phyloP scores from a whole-genome alignment of 2,888 invertebrate species.

The Cantharis rufa region DNA sequence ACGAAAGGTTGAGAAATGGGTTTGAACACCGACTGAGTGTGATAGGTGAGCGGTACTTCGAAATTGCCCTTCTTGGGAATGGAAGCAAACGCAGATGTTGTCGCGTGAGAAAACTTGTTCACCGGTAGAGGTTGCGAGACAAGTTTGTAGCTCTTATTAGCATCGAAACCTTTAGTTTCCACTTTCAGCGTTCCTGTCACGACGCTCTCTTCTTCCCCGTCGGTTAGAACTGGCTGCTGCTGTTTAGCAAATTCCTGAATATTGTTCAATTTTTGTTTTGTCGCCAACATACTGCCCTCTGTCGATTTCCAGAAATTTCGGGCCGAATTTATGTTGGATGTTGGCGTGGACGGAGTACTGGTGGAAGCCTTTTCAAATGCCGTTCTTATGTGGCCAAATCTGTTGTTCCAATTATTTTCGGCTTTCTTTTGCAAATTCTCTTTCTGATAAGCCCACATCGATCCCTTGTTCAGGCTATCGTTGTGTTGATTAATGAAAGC shows the following conservation, averaged over 20 bases:
- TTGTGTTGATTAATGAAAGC: slow-evolving; percentile 80
- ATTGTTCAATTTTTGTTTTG: slow-evolving; percentile 37
- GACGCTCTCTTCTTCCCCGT: slow-evolving; percentile 52
- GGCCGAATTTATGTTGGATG: slow-evolving; percentile 59
- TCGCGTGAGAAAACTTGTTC: slow-evolving; percentile 77
- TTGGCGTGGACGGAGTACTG: slow-evolving; percentile 40
- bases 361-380: slow-evolving; percentile 71
- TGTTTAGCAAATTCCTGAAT: slow-evolving; percentile 40
- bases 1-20: slow-evolving; percentile 24
- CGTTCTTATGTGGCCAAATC: slow-evolving; percentile 83
- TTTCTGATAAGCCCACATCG: slow-evolving; percentile 24
- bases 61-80: slow-evolving; percentile 54
- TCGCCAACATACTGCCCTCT: slow-evolving; percentile 57
- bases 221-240: slow-evolving; percentile 57
- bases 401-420: slow-evolving; percentile 72
- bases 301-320: slow-evolving; percentile 66
- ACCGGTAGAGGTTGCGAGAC: slow-evolving; percentile 64
- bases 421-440: slow-evolving; percentile 3
- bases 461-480: slow-evolving; percentile 51
- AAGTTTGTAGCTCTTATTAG: slow-evolving; percentile 56
- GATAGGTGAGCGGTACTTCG: slow-evolving; percentile 34
- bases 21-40: slow-evolving; percentile 4
- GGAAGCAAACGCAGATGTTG: slow-evolving; percentile 76
- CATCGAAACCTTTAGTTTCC: slow-evolving; percentile 44
- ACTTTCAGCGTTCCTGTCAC: slow-evolving; percentile 54